Conservation (phyloP, 2,113 vertebrate genomes). For the Nyctibius bracteatus region DNA sequence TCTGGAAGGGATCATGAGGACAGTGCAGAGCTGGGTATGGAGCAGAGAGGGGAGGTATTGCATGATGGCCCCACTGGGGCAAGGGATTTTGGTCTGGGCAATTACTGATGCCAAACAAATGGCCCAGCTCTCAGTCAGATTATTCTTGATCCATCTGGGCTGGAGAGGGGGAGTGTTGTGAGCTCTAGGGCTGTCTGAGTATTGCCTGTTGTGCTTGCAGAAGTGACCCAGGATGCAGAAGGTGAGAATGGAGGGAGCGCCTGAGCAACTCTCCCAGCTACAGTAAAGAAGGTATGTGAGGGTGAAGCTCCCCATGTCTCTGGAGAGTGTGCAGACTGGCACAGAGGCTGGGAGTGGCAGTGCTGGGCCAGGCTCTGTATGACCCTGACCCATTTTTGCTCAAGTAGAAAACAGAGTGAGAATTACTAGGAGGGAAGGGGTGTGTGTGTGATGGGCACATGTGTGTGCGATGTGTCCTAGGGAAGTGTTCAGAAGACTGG, state of each 20-base stretch:
- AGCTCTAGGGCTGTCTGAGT: background rate
- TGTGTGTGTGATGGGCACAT: rapidly evolving
- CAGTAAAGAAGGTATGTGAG: background rate
- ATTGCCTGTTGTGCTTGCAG: background rate
- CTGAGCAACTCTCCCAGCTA: background rate
- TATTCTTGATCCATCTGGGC: background rate
- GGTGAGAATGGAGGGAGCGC: background rate
- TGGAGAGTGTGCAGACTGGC: background rate
- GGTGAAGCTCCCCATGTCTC: background rate
- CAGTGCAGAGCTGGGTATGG: background rate
- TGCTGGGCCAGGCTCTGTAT: background rate
- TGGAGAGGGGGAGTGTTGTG: background rate
- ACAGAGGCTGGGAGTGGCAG: background rate
- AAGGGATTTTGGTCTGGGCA: background rate
- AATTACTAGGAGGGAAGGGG: background rate
- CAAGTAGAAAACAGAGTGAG: background rate
- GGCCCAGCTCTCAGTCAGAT: background rate
- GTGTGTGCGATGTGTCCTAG: background rate
- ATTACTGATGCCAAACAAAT: background rate
- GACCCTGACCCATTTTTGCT: background rate
- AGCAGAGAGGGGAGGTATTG: background rate
- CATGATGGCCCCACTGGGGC: background rate
- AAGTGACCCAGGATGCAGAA: background rate
- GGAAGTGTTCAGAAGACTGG: background rate
- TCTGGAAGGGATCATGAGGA: background rate